These are phyloP conservation scores for Sciurus carolinensis DNA, from an alignment of 2,797 vertebrate species.

Conservation along the genomic window DNA sequence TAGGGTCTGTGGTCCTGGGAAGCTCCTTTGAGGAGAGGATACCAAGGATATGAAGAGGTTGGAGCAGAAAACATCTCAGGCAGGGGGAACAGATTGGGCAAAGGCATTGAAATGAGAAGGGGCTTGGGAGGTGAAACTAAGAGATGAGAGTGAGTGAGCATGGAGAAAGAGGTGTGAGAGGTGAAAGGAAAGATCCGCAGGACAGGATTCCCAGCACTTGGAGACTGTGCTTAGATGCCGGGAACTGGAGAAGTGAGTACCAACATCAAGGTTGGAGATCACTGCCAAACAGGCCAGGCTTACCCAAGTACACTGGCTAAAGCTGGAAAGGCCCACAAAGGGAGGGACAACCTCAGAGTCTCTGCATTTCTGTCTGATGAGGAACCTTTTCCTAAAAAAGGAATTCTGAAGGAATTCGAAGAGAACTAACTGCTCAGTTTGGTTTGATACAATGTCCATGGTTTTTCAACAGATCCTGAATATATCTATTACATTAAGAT, in stretches of 20 bases:
- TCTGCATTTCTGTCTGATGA: background rate
- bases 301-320: accelerated
- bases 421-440: background rate
- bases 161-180: background rate
- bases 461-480: background rate
- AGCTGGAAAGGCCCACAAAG: background rate
- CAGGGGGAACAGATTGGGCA: background rate
- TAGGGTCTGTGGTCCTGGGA: background rate
- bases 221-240: background rate
- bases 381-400: background rate
- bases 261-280: background rate
- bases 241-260: too few species aligned
- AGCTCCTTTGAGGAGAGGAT: background rate
- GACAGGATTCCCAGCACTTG: background rate
- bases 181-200: too few species aligned
- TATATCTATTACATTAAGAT: background rate
- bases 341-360: background rate
- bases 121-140: background rate
- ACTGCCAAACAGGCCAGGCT: background rate
- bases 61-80: background rate
- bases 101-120: background rate
- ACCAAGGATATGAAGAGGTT: background rate
- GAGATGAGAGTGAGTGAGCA: background rate
- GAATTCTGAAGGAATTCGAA: background rate
- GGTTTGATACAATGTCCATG: background rate